Percentiles rank a stretch among this genome's conserved stretches.
Evolutionary conservation across 1,140 invertebrate species (phyloP).

Genomic region (Rhopalosiphum maidis): DNA sequence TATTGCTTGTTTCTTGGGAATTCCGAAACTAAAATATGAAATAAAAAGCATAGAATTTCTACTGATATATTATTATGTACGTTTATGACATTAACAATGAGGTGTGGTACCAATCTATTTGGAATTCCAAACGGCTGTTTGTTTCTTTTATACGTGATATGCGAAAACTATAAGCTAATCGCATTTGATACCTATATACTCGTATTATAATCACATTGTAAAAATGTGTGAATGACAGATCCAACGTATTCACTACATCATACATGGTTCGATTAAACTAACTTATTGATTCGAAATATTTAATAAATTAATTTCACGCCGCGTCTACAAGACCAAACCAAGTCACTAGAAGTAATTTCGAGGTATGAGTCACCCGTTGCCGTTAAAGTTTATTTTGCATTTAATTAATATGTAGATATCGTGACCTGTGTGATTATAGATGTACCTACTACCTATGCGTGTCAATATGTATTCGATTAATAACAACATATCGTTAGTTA

Average conservation of each 20-base stretch:
- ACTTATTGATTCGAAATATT: neutral
- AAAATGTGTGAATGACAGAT: neutral
- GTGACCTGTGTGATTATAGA: neutral
- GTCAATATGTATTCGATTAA: neutral
- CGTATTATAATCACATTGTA: neutral
- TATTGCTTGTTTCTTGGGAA: neutral
- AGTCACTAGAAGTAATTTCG: neutral
- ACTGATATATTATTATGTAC: neutral
- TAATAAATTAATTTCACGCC: neutral
- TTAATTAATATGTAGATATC: neutral
- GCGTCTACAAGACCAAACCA: neutral
- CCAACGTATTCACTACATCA: neutral
- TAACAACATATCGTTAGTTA: neutral
- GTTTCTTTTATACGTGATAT: neutral
- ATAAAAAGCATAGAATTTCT: conserved; percentile 6
- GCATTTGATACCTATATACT: neutral
- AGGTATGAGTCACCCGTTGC: neutral
- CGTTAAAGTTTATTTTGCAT: neutral
- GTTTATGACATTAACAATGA: neutral
- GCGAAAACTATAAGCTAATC: neutral
- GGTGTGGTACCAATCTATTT: neutral
- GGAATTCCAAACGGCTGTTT: neutral
- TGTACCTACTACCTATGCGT: neutral
- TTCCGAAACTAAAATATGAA: neutral
- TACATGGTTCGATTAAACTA: neutral